phyloP scores from a whole-genome alignment of 2,797 vertebrate genomes.

The Hippoglossus hippoglossus region DNA sequence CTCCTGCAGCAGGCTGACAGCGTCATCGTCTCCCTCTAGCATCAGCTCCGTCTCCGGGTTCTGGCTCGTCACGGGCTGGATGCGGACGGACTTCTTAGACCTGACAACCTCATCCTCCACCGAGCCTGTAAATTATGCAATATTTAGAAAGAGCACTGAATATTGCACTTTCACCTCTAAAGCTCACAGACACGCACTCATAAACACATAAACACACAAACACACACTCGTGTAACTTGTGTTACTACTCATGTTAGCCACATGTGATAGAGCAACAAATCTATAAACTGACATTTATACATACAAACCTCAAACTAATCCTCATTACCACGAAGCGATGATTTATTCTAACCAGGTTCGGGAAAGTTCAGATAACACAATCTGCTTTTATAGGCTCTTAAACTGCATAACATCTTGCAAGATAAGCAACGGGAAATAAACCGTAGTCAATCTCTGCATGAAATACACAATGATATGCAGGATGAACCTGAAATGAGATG shows the following conservation, averaged over 20 bases:
- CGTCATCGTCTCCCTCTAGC: slow-evolving; percentile 95
- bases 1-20: slow-evolving; percentile 94
- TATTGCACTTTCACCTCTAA: slow-evolving; percentile 15
- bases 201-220: background rate
- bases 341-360: background rate
- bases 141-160: background rate
- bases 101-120: slow-evolving; percentile 90
- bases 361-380: background rate
- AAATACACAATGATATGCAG: slow-evolving; percentile 32
- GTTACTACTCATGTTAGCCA: background rate
- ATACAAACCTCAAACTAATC: background rate
- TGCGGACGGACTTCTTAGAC: slow-evolving; percentile 89
- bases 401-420: slow-evolving; percentile 19
- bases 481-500: slow-evolving; percentile 39
- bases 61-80: slow-evolving; percentile 89
- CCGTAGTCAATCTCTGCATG: slow-evolving; percentile 7
- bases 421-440: slow-evolving; percentile 20
- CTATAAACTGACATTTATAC: background rate
- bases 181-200: slow-evolving; percentile 1
- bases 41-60: slow-evolving; percentile 92
- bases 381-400: background rate
- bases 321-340: background rate
- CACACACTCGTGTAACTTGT: background rate
- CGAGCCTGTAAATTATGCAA: slow-evolving; percentile 77
- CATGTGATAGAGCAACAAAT: background rate